A percentile compares a stretch with the other conserved stretches of the same genome.
These are phyloP conservation scores for Hyles lineata DNA, from an alignment of 2,888 invertebrate genomes.

Conservation along the genomic window DNA sequence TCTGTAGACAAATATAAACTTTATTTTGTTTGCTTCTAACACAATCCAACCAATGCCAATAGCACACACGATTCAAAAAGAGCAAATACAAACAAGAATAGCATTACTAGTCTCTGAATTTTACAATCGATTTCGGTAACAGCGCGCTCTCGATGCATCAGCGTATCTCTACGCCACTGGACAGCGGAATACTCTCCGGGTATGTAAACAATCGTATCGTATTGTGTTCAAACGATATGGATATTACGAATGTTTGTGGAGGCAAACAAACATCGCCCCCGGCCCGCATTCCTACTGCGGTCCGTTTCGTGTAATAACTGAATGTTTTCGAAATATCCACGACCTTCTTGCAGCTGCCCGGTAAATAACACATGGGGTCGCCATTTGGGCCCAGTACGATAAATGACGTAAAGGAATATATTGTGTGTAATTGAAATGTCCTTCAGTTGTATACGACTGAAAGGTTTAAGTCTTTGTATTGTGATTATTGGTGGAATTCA, in stretches of 20 bases:
- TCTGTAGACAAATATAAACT: too few species aligned
- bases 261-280: constrained; percentile 11
- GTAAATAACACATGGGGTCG: background rate
- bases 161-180: background rate
- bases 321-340: constrained; percentile 9
- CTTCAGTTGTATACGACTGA: too few species aligned
- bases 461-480: too few species aligned
- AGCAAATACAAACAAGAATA: too few species aligned
- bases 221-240: constrained; percentile 13
- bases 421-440: too few species aligned
- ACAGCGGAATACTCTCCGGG: background rate
- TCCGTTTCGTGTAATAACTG: background rate
- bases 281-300: background rate
- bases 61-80: too few species aligned
- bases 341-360: background rate
- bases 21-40: background rate
- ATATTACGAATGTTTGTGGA: constrained; percentile 21
- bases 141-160: background rate
- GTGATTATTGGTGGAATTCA: too few species aligned
- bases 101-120: too few species aligned
- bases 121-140: background rate
- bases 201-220: constrained; percentile 16
- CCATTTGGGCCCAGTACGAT: background rate
- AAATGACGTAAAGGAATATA: background rate
- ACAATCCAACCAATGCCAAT: too few species aligned